Evolutionary conservation across 1,140 invertebrate species (phyloP).

Genomic region (Myzus persicae): DNA sequence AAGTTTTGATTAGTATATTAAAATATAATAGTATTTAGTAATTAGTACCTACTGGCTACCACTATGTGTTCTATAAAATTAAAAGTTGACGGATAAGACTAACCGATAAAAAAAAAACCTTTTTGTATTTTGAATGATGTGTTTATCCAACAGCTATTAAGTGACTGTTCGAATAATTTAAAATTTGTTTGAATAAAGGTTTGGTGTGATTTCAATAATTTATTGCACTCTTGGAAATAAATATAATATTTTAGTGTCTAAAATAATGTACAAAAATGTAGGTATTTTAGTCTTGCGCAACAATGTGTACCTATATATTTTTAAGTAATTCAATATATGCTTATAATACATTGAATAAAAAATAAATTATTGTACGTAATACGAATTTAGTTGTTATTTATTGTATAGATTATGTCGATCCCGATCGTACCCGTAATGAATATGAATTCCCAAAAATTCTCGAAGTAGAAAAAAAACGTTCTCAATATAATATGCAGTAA

Average conservation of each 20-base stretch:
- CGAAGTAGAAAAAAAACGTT: not conserved
- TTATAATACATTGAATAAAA: not conserved
- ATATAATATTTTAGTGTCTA: not conserved
- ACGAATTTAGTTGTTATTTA: conserved; percentile 6
- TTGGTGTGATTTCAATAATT: not conserved
- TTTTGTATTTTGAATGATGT: not conserved
- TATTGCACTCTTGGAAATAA: not conserved
- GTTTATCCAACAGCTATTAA: not conserved
- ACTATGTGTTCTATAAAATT: not conserved
- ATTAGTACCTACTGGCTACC: too few relatives aligned
- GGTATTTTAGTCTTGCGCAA: not conserved
- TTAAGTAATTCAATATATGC: not conserved
- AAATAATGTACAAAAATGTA: not conserved
- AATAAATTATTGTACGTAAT: not conserved
- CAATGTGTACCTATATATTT: not conserved
- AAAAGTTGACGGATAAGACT: not conserved
- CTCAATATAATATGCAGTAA: not conserved
- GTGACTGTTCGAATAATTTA: not conserved
- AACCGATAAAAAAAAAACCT: not conserved
- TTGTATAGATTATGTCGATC: not conserved
- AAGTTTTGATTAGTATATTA: not conserved
- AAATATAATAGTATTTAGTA: not conserved
- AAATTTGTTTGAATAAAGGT: not conserved
- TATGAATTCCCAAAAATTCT: not conserved
- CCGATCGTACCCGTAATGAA: not conserved